phyloP scores from a whole-genome alignment of 2,888 invertebrate species.

The Pinctada fucata region DNA sequence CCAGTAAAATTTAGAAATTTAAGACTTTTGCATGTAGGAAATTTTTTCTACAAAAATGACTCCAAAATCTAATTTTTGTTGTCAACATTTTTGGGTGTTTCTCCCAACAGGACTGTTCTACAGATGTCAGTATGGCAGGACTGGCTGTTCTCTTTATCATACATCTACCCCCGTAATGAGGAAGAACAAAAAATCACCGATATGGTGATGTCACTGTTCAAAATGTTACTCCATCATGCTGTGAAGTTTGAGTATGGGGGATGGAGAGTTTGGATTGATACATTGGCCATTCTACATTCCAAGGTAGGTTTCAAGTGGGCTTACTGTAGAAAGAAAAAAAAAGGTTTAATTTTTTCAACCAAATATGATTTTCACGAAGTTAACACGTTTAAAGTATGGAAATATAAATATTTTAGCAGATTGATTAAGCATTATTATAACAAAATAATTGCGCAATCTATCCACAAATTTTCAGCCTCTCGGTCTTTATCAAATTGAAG shows the following conservation, averaged over 20 bases:
- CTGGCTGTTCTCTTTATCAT: constrained; percentile 97
- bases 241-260: constrained; percentile 99
- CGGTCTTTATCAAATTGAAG: too few species aligned
- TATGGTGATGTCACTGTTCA: constrained; percentile 97
- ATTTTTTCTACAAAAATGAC: too few species aligned
- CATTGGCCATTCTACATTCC: constrained; percentile 98
- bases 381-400: not conserved
- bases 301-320: constrained; percentile 82
- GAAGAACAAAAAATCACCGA: constrained; percentile 98
- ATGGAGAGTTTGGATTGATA: constrained; percentile 99
- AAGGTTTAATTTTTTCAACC: not conserved
- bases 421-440: too few species aligned
- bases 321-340: not conserved
- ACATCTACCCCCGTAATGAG: constrained; percentile 95
- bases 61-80: too few species aligned
- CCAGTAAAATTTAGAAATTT: too few species aligned
- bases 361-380: not conserved
- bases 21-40: too few species aligned
- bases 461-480: too few species aligned
- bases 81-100: too few species aligned
- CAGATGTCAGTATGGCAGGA: constrained; percentile 99
- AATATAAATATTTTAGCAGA: too few species aligned
- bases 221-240: constrained; percentile 98
- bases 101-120: constrained; percentile 84
- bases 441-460: too few species aligned